Evolutionary conservation across 2,113 vertebrate genomes (phyloP), one percentile per base, ranked within the genome.

Genomic region (Epinephelus moara): DNA sequence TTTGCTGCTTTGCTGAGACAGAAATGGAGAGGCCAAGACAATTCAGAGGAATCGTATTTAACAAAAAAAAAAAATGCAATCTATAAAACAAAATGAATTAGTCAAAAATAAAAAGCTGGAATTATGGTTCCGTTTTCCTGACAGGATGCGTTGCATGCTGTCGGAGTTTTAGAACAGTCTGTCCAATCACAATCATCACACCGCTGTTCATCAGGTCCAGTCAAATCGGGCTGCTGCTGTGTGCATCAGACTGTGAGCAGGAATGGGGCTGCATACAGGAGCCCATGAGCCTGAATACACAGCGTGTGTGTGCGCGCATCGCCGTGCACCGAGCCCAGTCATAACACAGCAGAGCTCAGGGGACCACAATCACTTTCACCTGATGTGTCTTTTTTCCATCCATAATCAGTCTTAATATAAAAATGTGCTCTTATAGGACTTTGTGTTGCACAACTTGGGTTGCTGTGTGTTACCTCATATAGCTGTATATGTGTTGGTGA

Each of bases 241-340:
- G 70, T 86, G 86, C 72, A 85, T 80, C 82, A 67, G 80, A 82
- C 84, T 81, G 80, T 85, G 73, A 82, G 67, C 82, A 68, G 75
- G 67, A 78, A 78, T 72, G 57, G 42, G 47, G 53, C 55, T 6
- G 50, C 55, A 55, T 17, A 56, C 76, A 50, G 42, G 45, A 80
- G 6, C 61, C 0, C 49, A 42, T 12, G 4, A 57, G 78, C 78
- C 53, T 67, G 70, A 72, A 76, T 42, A 74, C 73, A 74, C 77
- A 60, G 27, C 55, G 14, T 63, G 37, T 47, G 45, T 61, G 66
- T 17, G 25, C 30, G 30, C 30, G 4, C 53, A 53, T 47, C 19
- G 3, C 25, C 4, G 67, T 19, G 72, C 78, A 76, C 71, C 50
- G 71, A 70, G 53, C 42, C 40, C 70, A 21, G 47, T 61, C 30